Evolutionary conservation across 2,888 invertebrate genomes (phyloP).

Genomic region (Epiblema foenella): DNA sequence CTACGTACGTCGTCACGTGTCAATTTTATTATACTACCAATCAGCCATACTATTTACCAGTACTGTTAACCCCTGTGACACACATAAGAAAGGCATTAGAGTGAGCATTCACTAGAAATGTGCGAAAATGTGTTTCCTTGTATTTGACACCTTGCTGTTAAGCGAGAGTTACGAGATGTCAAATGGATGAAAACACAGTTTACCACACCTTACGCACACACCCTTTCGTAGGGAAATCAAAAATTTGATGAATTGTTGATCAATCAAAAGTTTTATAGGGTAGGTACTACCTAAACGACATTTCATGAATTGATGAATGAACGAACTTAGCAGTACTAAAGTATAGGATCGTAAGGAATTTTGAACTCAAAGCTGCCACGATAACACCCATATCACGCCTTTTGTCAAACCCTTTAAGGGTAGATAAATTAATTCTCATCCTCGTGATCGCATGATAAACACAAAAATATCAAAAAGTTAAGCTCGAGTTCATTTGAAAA

Average conservation of each 20-base stretch:
- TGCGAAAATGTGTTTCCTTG: too few species aligned
- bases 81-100: too few species aligned
- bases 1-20: neutral
- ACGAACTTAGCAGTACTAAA: too few species aligned
- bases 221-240: too few species aligned
- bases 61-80: too few species aligned
- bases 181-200: too few species aligned
- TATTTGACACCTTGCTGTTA: too few species aligned
- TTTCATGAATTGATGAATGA: too few species aligned
- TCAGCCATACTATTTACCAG: neutral
- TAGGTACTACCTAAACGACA: neutral
- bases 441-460: neutral
- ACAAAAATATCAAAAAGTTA: neutral
- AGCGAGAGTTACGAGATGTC: too few species aligned
- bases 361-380: neutral
- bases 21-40: neutral
- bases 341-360: neutral
- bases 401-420: neutral
- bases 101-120: too few species aligned
- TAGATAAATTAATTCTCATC: neutral
- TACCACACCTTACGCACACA: too few species aligned
- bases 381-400: neutral
- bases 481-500: neutral
- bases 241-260: neutral
- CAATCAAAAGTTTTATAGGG: neutral